Evolutionary conservation across 2,797 vertebrate genomes (phyloP).

Genomic region (Champsocephalus esox): DNA sequence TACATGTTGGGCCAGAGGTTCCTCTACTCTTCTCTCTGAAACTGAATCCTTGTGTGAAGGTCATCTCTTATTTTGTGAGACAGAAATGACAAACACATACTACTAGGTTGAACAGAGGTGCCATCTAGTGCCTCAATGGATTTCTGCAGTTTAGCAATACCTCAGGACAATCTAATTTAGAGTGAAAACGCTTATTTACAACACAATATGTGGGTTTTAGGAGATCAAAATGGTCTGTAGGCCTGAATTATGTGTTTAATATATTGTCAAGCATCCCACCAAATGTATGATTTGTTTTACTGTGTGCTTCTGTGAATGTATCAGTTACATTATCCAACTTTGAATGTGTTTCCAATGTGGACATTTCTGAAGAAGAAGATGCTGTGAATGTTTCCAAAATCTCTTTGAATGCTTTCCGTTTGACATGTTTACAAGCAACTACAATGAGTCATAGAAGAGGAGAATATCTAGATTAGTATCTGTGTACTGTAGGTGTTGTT

Average conservation of each 20-base stretch:
- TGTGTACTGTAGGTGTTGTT: too few relatives aligned
- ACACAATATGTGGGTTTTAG: not conserved
- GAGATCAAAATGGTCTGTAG: not conserved
- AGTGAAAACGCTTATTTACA: too few relatives aligned
- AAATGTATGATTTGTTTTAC: not conserved
- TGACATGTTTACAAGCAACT: too few relatives aligned
- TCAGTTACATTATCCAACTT: not conserved
- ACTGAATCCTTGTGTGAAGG: conserved; percentile 3
- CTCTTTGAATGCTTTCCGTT: too few relatives aligned
- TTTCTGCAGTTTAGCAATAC: conserved; percentile 14
- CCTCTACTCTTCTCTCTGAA: conserved; percentile 22
- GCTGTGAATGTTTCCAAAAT: too few relatives aligned
- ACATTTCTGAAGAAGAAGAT: too few relatives aligned
- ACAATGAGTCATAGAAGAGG: too few relatives aligned
- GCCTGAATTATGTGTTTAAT: not conserved
- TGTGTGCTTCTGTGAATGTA: not conserved
- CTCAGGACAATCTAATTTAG: not conserved
- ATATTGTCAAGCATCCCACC: not conserved
- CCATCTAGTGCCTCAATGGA: conserved; percentile 60
- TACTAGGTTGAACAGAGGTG: conserved; percentile 35
- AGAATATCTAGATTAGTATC: too few relatives aligned
- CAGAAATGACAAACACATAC: conserved; percentile 17
- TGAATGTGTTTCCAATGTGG: too few relatives aligned
- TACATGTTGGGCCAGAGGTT: conserved; percentile 40
- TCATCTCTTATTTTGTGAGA: not conserved